phyloP scores from a whole-genome alignment of 2,113 vertebrate species.

The Telmatochromis sp. region DNA sequence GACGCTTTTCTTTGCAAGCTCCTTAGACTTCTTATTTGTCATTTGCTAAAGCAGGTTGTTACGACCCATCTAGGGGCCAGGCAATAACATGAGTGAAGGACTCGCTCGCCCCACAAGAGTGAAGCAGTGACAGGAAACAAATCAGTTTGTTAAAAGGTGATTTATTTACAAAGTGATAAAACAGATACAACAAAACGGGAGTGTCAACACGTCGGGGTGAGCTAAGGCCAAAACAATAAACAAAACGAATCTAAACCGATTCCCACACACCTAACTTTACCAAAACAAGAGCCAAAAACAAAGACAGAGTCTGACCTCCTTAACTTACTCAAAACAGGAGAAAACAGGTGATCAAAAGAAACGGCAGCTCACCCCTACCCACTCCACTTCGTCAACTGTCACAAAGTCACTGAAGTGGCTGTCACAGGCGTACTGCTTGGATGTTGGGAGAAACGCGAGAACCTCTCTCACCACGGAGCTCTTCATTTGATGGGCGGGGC shows the following conservation, averaged over 20 bases:
- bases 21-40: not conserved
- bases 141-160: not conserved
- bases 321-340: not conserved
- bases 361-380: not conserved
- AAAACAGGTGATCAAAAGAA: not conserved
- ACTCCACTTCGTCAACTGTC: not conserved
- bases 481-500: not conserved
- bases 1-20: too few relatives aligned
- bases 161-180: not conserved
- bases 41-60: not conserved
- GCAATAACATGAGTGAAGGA: not conserved
- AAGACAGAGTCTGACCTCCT: accelerated
- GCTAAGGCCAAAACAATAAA: not conserved
- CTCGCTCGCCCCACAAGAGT: not conserved
- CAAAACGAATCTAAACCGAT: accelerated
- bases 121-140: not conserved
- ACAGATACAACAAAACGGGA: not conserved
- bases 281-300: not conserved
- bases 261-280: not conserved
- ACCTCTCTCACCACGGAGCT: not conserved
- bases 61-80: accelerated
- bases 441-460: not conserved
- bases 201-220: not conserved
- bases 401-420: not conserved
- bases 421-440: not conserved